phyloP scores from a whole-genome alignment of 2,888 invertebrate species.

The Heliothis peltigera region DNA sequence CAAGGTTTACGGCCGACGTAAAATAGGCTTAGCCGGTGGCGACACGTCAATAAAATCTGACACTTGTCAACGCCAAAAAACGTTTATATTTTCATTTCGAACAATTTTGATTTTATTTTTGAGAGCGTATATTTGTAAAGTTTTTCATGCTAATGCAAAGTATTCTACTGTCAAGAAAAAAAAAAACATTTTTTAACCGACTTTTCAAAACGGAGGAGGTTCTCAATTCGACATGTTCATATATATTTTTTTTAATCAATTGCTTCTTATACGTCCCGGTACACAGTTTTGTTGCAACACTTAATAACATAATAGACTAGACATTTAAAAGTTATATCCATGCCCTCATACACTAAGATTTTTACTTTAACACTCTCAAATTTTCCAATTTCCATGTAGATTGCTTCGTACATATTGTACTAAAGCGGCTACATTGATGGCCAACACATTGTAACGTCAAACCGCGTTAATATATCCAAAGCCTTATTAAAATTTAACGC shows the following conservation, averaged over 20 bases:
- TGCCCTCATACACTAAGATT: background rate
- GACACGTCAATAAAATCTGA: constrained; percentile 83
- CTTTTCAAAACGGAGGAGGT: too few species aligned
- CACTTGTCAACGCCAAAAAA: constrained; percentile 79
- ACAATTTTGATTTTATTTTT: constrained; percentile 67
- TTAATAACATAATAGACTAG: too few species aligned
- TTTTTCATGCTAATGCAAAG: constrained; percentile 17
- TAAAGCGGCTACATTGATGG: constrained; percentile 40
- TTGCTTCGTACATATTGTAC: constrained; percentile 51
- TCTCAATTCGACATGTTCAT: too few species aligned
- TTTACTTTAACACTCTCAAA: background rate
- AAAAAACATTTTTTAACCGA: too few species aligned
- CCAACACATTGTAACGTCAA: constrained; percentile 46
- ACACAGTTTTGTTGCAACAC: too few species aligned
- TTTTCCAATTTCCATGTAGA: constrained; percentile 36
- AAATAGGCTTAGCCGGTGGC: constrained; percentile 79
- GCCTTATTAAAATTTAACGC: constrained; percentile 60
- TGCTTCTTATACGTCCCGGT: too few species aligned
- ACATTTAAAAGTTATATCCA: too few species aligned
- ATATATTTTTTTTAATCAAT: too few species aligned
- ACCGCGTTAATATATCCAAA: constrained; percentile 48
- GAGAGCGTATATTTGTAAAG: constrained; percentile 21
- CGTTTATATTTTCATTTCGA: constrained; percentile 71
- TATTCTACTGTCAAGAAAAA: background rate
- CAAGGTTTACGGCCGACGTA: constrained; percentile 60